A percentile compares a stretch with the other conserved stretches of the same genome.
phyloP scores from a whole-genome alignment of 1,140 invertebrate genomes.

The Aphidius ervi region DNA sequence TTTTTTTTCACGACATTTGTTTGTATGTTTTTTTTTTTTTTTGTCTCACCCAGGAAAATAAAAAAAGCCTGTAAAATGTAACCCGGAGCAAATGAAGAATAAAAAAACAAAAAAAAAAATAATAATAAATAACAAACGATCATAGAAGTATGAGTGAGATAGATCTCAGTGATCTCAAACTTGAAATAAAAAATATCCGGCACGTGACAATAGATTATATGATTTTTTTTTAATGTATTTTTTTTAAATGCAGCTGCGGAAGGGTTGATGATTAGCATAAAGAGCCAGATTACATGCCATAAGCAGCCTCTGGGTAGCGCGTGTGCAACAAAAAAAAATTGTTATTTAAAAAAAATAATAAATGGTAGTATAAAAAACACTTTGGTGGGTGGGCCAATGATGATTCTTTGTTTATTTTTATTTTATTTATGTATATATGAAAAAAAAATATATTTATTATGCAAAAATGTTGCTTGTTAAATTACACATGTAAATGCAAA shows the following conservation, averaged over 20 bases:
- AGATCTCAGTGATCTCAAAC: not conserved
- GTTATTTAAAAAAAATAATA: not conserved
- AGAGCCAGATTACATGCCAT: conserved; percentile 26
- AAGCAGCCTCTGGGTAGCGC: conserved; percentile 15
- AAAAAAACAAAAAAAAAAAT: conserved; percentile 17
- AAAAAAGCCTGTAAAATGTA: conserved; percentile 22
- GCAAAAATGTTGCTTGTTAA: no score
- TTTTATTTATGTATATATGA: no score
- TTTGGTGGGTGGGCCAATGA: no score
- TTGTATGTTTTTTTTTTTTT: conserved; percentile 17
- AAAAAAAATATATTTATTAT: no score
- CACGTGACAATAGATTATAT: conserved; percentile 24
- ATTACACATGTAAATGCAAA: no score
- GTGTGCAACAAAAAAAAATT: not conserved
- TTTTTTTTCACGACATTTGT: not conserved
- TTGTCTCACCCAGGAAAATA: conserved; percentile 4
- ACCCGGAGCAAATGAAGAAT: conserved; percentile 7
- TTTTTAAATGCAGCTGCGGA: conserved; percentile 18
- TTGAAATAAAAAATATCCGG: not conserved
- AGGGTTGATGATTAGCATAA: conserved; percentile 30
- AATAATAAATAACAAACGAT: not conserved
- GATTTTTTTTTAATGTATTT: conserved; percentile 22
- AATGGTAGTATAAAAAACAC: no score
- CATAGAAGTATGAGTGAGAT: not conserved
- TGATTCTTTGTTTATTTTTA: no score